Percentiles rank a stretch among this genome's conserved stretches.
Conservation (phyloP, 2,113 vertebrate genomes). For the Noturus placidus region DNA sequence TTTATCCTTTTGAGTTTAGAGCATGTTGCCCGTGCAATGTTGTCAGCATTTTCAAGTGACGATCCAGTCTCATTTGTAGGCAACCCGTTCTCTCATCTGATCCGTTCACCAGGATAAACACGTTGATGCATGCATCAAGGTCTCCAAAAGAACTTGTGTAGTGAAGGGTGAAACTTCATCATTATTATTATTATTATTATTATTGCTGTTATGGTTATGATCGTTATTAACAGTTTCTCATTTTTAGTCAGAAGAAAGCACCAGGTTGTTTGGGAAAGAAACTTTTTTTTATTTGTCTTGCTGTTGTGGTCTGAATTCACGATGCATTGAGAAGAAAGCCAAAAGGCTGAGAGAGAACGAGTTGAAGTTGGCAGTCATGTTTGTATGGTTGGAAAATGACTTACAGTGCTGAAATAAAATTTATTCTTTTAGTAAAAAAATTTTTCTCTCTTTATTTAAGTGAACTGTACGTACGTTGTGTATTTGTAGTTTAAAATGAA, state of each 20-base stretch:
- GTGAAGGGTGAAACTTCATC: slow-evolving; percentile 71
- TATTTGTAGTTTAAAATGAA: not conserved
- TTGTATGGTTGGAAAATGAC: slow-evolving; percentile 83
- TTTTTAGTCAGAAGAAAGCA: slow-evolving; percentile 77
- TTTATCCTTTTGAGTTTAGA: slow-evolving; percentile 35
- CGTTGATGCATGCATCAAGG: slow-evolving; percentile 62
- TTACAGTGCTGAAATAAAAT: slow-evolving; percentile 87
- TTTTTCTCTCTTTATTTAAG: slow-evolving; percentile 5
- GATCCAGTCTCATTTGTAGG: slow-evolving; percentile 47
- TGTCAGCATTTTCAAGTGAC: slow-evolving; percentile 21
- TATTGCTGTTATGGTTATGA: slow-evolving; percentile 79
- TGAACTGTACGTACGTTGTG: not conserved
- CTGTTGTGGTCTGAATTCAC: slow-evolving; percentile 78
- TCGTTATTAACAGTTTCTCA: slow-evolving; percentile 78
- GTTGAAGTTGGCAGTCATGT: slow-evolving; percentile 77
- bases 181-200: slow-evolving; percentile 68
- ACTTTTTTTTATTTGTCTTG: slow-evolving; percentile 70
- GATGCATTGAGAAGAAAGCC: slow-evolving; percentile 73
- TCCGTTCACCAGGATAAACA: slow-evolving; percentile 52
- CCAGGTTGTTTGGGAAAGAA: slow-evolving; percentile 76
- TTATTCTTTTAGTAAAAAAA: slow-evolving; percentile 82
- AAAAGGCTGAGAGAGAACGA: slow-evolving; percentile 58
- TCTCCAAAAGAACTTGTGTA: slow-evolving; percentile 71
- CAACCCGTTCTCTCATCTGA: slow-evolving; percentile 56
- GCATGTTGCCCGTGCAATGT: slow-evolving; percentile 42